Conservation (phyloP, 2,113 vertebrate species). For the Chitala chitala region DNA sequence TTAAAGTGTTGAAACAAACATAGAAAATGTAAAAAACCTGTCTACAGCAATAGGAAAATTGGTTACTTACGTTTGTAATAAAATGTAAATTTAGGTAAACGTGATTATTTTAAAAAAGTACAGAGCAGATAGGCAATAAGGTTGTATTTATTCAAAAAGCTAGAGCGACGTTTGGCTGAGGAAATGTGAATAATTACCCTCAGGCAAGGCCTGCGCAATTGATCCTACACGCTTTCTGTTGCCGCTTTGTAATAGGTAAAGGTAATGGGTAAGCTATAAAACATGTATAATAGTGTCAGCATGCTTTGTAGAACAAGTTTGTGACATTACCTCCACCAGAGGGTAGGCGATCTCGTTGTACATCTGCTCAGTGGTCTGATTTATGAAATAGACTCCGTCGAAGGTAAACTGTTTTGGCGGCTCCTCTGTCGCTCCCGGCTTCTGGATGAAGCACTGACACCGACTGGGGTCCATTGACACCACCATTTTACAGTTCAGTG, state of each 20-base stretch:
- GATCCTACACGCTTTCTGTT: no score
- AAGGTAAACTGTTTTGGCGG: constrained; percentile 84
- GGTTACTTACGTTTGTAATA: no score
- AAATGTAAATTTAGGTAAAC: no score
- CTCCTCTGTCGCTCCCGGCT: constrained; percentile 52
- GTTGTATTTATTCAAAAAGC: not conserved
- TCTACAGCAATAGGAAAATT: no score
- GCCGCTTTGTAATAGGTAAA: no score
- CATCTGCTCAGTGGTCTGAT: constrained; percentile 77
- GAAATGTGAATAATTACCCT: not conserved
- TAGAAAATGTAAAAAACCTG: no score
- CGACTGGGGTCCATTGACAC: constrained; percentile 57
- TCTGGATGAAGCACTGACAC: constrained; percentile 74
- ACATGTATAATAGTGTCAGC: not conserved
- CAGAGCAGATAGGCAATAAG: no score
- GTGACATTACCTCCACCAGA: constrained; percentile 70
- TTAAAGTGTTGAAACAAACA: no score
- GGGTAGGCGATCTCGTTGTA: constrained; percentile 79
- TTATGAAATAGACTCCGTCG: constrained; percentile 68
- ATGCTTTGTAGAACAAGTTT: not conserved
- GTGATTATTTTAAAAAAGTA: no score
- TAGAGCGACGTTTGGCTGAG: not conserved
- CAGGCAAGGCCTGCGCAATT: not conserved
- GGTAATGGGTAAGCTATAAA: not conserved
- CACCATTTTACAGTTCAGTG: constrained; percentile 60